Base-by-base conservation (phyloP, 2,797 vertebrate genomes). In the Podarcis siculus region DNA sequence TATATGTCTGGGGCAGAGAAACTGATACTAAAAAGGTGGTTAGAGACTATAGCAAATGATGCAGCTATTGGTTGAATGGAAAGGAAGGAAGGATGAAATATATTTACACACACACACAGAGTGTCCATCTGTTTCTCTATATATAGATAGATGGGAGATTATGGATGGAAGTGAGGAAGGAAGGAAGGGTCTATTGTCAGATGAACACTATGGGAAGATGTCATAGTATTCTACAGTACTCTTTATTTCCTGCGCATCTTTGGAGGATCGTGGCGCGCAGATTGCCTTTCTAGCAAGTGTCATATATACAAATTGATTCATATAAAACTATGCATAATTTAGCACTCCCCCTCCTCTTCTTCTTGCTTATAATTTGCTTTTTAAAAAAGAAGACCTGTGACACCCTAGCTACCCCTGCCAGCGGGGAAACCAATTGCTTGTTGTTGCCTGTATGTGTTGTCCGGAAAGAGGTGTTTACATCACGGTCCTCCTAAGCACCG, bases 101-200 rank as follows among this genome's bases (percentile, higher is more conserved):
- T 69, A 30, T 82, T 45, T 42, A 71, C 10, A 45, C 69, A 82
- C 3, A 39, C 49, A 55, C 3, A 55, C 49, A 55, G 13, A 4
- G 13, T 13, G 12, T 55, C 49, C 49, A 55, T 55, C 49, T 55
- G 49, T 55, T 55, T 55, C 49, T 55, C 49, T 55, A 55, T 55
- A 55, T 55, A 37, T 39, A 49, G 45, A 42, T 71, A 42, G 42
- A 49, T 45, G 39, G 25, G 8, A 39, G 61, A 27, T 17, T 3
- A 0, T 3, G 25, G 66, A 0, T 0, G 5, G 27, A 5, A 8
- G 9, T 3, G 39, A 49, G 37, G 69, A 42, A 82, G 61, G n/a
- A 19, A 6, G 12, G 4, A 4, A 27, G 0, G 0, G 8, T 42
- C 35, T 64, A n/a, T 64, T 67, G 64, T 67, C 19, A 17, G 58